These are phyloP conservation scores for Tachina lurida DNA, from an alignment of 2,888 invertebrate genomes.

Conservation along the genomic window DNA sequence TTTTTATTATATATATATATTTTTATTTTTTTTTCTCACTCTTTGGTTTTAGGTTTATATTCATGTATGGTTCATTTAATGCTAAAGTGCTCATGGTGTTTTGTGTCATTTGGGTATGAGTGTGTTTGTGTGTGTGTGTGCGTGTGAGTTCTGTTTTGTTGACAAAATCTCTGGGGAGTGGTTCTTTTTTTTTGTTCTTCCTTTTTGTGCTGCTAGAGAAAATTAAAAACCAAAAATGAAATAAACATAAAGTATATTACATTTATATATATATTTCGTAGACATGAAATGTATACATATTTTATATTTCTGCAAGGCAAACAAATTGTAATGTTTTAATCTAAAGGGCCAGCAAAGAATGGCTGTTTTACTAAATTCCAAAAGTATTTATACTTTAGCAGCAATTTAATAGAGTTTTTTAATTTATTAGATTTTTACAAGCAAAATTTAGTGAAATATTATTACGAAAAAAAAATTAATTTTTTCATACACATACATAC, in stretches of 20 bases:
- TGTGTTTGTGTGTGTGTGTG: too few relatives aligned
- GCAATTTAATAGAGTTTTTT: constrained; percentile 29
- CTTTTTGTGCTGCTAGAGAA: constrained; percentile 37
- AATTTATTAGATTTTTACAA: neutral
- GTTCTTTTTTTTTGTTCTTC: neutral
- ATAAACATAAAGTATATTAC: neutral
- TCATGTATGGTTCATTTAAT: constrained; percentile 62
- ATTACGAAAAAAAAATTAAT: too few relatives aligned
- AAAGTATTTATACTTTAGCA: constrained; percentile 5
- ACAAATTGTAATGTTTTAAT: constrained; percentile 61
- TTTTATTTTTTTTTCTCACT: neutral
- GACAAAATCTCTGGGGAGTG: constrained; percentile 44
- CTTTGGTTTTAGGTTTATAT: constrained; percentile 39
- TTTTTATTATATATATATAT: constrained; percentile 15
- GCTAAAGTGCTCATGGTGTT: constrained; percentile 57
- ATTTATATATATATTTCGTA: neutral
- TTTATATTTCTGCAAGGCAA: constrained; percentile 49
- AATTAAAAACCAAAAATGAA: constrained; percentile 52
- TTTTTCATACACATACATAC: too few relatives aligned
- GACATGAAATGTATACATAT: neutral
- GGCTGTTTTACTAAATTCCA: constrained; percentile 18
- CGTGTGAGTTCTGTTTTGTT: constrained; percentile 33
- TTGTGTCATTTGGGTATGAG: neutral
- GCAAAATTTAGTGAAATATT: neutral
- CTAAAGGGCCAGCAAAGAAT: constrained; percentile 19